These are phyloP conservation scores for Phrynosoma platyrhinos DNA, from an alignment of 2,113 vertebrate species.

Conservation along the genomic window DNA sequence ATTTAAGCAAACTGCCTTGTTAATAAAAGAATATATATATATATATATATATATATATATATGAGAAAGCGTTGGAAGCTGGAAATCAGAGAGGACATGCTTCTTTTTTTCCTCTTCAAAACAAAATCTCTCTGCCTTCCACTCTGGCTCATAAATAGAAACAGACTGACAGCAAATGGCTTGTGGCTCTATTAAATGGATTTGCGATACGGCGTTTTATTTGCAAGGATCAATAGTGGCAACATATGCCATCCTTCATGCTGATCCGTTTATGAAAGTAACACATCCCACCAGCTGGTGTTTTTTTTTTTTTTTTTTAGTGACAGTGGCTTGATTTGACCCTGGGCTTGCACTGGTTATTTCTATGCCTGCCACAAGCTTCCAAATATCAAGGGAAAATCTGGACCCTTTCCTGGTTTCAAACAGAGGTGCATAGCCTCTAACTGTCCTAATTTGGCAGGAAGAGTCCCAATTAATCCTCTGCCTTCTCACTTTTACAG, in stretches of 20 bases:
- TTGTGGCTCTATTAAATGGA: conserved; percentile 14
- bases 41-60: neutral
- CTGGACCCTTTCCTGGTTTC: no score
- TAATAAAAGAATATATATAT: neutral
- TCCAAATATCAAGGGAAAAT: no score
- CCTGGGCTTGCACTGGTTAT: neutral
- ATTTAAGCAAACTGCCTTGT: conserved; percentile 55
- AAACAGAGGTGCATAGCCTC: no score
- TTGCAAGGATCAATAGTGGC: neutral
- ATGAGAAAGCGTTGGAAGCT: neutral
- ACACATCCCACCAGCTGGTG: neutral
- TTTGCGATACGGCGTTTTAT: conserved; percentile 12
- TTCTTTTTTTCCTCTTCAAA: neutral
- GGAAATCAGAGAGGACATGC: neutral
- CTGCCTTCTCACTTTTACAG: no score
- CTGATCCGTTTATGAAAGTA: neutral
- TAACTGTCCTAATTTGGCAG: no score
- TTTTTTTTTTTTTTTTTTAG: no score
- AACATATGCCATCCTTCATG: conserved; percentile 11
- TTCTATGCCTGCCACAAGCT: neutral
- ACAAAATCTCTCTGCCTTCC: neutral
- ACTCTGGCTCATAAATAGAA: conserved; percentile 40
- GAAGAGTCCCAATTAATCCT: no score
- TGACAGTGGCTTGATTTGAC: rapidly evolving
- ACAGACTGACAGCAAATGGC: neutral